phyloP scores from a whole-genome alignment of 2,797 vertebrate genomes.

The Acanthiza pusilla region DNA sequence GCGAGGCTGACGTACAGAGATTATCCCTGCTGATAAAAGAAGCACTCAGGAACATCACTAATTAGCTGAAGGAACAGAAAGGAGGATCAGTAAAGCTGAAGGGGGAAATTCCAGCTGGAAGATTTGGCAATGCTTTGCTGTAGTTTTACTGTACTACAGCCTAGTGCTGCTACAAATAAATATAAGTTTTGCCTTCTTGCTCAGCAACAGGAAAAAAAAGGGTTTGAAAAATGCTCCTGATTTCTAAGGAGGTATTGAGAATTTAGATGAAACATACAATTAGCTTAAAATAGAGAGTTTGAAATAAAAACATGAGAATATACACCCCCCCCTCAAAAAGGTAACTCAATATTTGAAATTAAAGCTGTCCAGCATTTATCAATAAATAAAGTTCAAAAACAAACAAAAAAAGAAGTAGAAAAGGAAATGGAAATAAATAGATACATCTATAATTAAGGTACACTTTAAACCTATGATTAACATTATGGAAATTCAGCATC shows the following conservation, averaged over 20 bases:
- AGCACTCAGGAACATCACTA: background rate
- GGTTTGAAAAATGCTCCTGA: background rate
- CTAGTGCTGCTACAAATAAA: background rate
- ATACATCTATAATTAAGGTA: background rate
- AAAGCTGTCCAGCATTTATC: background rate
- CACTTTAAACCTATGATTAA: background rate
- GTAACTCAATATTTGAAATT: background rate
- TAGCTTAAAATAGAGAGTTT: background rate
- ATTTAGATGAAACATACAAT: background rate
- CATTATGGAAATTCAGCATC: background rate
- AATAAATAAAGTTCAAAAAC: background rate
- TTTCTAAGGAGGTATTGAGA: background rate
- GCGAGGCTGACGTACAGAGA: background rate
- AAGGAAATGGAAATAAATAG: background rate
- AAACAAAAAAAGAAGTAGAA: background rate
- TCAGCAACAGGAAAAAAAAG: background rate
- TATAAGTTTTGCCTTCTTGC: background rate
- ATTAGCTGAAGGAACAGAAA: background rate
- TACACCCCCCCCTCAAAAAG: no score
- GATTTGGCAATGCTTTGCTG: background rate
- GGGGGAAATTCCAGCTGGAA: background rate
- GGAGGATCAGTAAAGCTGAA: background rate
- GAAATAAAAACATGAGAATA: background rate
- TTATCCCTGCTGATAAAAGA: constrained; percentile 7
- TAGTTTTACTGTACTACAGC: background rate